phyloP scores from a whole-genome alignment of 2,797 vertebrate species.

The Sebastes diaconus region DNA sequence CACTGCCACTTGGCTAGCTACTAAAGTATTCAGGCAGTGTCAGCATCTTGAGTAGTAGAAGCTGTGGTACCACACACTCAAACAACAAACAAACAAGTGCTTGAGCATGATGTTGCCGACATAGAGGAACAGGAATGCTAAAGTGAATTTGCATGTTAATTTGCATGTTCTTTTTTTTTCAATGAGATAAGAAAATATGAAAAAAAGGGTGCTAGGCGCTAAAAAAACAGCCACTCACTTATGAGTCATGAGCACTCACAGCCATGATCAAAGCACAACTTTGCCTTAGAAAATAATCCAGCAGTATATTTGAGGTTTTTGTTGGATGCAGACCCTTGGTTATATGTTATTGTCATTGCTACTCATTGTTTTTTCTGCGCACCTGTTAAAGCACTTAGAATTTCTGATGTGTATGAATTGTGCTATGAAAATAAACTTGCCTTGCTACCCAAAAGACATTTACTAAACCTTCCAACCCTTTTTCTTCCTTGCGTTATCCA shows the following conservation, averaged over 20 bases:
- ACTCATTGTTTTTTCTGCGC: background rate
- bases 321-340: background rate
- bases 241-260: background rate
- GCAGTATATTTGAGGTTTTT: background rate
- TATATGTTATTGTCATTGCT: background rate
- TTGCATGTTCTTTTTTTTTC: background rate
- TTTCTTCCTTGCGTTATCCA: constrained; percentile 61
- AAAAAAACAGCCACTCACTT: background rate
- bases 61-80: background rate
- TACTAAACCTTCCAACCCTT: background rate
- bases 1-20: background rate
- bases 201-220: background rate
- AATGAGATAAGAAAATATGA: background rate
- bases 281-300: background rate
- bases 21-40: background rate
- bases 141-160: background rate
- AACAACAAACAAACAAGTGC: background rate
- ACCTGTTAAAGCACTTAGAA: background rate
- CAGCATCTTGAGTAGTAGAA: background rate
- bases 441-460: background rate
- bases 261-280: background rate
- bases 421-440: background rate
- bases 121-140: background rate
- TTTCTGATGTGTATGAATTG: background rate
- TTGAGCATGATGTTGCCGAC: background rate